Conservation (phyloP, 2,888 invertebrate species). For the Rhingia campestris region DNA sequence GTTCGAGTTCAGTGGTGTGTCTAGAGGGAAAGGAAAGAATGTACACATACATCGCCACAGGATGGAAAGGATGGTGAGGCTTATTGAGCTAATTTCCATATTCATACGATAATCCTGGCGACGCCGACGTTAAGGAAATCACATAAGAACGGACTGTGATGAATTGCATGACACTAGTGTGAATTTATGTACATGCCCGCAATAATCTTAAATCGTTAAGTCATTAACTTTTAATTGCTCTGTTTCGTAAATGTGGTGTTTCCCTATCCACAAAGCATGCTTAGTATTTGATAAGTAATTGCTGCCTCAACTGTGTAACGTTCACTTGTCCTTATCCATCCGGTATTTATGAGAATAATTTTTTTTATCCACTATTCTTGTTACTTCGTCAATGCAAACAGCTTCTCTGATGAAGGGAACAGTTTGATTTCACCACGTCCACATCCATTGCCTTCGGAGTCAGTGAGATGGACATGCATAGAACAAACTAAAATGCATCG, state of each 20-base stretch:
- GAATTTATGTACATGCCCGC: slow-evolving; percentile 41
- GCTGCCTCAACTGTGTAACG: slow-evolving; percentile 10
- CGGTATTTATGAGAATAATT: background rate
- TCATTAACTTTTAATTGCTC: slow-evolving; percentile 42
- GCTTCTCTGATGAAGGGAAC: slow-evolving; percentile 5
- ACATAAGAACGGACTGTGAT: background rate
- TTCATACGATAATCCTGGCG: slow-evolving; percentile 42
- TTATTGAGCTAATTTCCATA: slow-evolving; percentile 60
- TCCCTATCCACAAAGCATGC: background rate
- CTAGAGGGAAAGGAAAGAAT: slow-evolving; percentile 20
- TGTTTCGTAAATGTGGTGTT: background rate
- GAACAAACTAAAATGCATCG: slow-evolving; percentile 20
- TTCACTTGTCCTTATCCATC: background rate
- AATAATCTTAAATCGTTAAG: slow-evolving; percentile 33
- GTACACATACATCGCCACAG: slow-evolving; percentile 30
- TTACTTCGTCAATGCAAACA: slow-evolving; percentile 1
- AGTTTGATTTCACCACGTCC: slow-evolving; percentile 6
- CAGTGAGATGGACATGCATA: background rate
- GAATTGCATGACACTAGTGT: slow-evolving; percentile 21
- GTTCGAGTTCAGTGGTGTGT: slow-evolving; percentile 16
- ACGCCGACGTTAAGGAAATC: slow-evolving; percentile 13
- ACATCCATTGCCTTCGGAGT: background rate
- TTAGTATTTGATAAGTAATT: slow-evolving; percentile 13
- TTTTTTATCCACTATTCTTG: background rate
- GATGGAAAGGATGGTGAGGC: slow-evolving; percentile 45